Conservation (phyloP, 2,888 invertebrate genomes). For the Graphium colonna region DNA sequence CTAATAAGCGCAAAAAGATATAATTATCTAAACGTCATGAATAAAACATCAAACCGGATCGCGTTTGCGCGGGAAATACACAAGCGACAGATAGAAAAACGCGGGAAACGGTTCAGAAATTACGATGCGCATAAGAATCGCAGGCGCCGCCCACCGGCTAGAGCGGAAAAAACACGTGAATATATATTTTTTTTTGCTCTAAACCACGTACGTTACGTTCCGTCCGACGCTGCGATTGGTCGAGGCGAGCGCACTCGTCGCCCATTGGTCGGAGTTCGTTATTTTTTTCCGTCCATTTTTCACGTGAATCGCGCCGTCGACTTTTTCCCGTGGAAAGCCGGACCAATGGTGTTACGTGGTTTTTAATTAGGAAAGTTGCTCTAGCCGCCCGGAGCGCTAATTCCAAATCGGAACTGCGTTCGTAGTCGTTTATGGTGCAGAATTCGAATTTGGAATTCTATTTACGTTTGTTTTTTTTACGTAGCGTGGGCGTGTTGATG, state of each 20-base stretch:
- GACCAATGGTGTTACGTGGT: conserved; percentile 66
- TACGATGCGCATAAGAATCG: conserved; percentile 58
- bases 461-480: too few relatives aligned
- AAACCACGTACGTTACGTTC: conserved; percentile 73
- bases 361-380: conserved; percentile 71
- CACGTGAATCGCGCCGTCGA: conserved; percentile 63
- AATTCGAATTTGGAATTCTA: conserved; percentile 50
- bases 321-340: conserved; percentile 65
- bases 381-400: conserved; percentile 41
- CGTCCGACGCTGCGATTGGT: conserved; percentile 55
- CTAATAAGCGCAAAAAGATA: conserved; percentile 2
- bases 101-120: conserved; percentile 44
- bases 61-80: conserved; percentile 17
- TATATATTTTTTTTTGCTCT: conserved; percentile 55
- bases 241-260: conserved; percentile 38
- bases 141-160: conserved; percentile 59
- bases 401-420: conserved; percentile 31
- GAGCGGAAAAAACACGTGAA: conserved; percentile 73
- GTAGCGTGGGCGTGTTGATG: too few relatives aligned
- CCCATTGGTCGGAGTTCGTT: conserved; percentile 63
- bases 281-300: conserved; percentile 69
- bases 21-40: conserved; percentile 13
- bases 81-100: conserved; percentile 39
- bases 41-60: conserved; percentile 20
- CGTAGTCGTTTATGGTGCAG: conserved; percentile 12